Percentiles rank a stretch among this genome's conserved stretches.
Evolutionary conservation across 2,797 vertebrate genomes (phyloP).

Genomic region (Acrocephalus scirpaceus): DNA sequence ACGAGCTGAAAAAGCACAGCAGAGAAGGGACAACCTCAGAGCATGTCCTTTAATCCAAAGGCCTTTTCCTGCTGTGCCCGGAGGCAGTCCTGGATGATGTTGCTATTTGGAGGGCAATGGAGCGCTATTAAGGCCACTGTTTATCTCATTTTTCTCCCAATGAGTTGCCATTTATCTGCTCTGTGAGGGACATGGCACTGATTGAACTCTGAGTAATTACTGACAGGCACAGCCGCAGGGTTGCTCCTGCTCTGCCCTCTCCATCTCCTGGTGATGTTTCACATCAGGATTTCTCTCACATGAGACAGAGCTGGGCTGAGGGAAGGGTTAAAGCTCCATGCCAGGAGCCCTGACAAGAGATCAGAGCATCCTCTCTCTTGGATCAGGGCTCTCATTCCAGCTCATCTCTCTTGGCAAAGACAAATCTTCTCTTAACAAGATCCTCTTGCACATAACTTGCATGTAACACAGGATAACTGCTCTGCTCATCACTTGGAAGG

Average conservation of each 20-base stretch:
- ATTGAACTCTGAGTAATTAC: constrained; percentile 19
- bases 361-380: background rate
- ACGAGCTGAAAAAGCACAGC: background rate
- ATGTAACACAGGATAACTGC: background rate
- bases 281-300: background rate
- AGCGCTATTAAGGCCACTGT: background rate
- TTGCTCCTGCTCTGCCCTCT: background rate
- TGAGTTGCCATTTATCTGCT: constrained; percentile 39
- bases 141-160: constrained; percentile 67
- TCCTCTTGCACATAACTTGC: background rate
- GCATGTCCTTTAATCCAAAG: background rate
- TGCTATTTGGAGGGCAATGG: background rate
- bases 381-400: background rate
- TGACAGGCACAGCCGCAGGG: background rate
- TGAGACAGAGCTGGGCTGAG: background rate
- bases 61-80: background rate
- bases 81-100: background rate
- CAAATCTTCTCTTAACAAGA: background rate
- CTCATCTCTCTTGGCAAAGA: background rate
- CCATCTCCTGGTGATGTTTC: background rate
- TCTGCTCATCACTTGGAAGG: background rate
- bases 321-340: background rate
- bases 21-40: background rate
- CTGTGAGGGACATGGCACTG: background rate
- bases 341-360: background rate